Evolutionary conservation across 1,140 invertebrate species (phyloP), one percentile per base, ranked within the genome.

Genomic region (Drosophila sp.): DNA sequence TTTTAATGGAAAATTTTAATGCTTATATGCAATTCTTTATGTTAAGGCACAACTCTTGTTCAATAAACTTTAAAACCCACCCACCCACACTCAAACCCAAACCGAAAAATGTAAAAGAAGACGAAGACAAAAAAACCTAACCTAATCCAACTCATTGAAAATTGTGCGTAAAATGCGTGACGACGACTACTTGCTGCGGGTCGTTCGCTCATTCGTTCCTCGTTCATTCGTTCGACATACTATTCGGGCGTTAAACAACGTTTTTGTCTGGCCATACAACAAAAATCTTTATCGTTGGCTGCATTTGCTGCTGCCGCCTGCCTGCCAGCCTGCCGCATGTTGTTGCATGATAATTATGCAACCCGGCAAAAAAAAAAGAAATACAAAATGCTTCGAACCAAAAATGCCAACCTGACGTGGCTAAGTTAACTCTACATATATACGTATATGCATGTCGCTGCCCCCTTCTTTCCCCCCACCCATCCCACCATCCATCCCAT

Each of bases 301-400:
- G 56, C 44, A 50, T 50, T 50, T 50, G 44, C 25, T 41, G 38
- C 56, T 8, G 32, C 30, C 1, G 4, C 55, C 30, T 30, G 30
- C 30, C 30, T 30, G 30, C 30, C 30, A 3, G 17, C 30, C 74
- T 76, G 76, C 75, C 75, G 79, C 79, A 82, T 85, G 81, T 81
- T 85, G 82, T 82, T 80, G 80, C 82, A 80, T 85, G 82, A 80
- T 85, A 75, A 85, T 85, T 85, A 86, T 85, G 81, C 81, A 85
- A 85, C 66, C 66, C 73, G 72, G 82, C 73, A 69, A 64, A 67
- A 57, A 70, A 65, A 54, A 23, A 47, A 17, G 17, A 47, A 47
- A 23, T 6, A 23, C 17, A 47, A 47, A 50, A 32, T 71, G 75
- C 75, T 78, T 70, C 62, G 63, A 70, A 71, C 70, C 76, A 77